These are phyloP conservation scores for Mimas tiliae DNA, from an alignment of 2,888 invertebrate genomes.

Conservation along the genomic window DNA sequence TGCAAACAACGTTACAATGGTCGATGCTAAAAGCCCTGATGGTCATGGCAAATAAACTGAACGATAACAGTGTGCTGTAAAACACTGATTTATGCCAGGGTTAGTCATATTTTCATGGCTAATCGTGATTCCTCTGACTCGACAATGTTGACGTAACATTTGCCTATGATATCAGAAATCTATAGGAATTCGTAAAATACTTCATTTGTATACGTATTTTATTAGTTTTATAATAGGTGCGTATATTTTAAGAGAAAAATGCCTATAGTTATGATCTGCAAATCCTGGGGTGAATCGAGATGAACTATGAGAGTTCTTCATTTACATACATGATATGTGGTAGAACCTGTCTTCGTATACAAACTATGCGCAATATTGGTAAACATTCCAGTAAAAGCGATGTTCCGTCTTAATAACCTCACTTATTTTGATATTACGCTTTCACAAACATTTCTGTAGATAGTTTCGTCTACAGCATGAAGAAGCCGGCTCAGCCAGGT, in stretches of 20 bases:
- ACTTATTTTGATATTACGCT: neutral
- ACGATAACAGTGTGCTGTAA: conserved; percentile 60
- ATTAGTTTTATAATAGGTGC: neutral
- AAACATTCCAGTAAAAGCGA: conserved; percentile 12
- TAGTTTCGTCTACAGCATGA: too few relatives aligned
- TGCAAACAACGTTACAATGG: conserved; percentile 6
- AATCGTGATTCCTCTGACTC: conserved; percentile 35
- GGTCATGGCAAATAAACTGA: conserved; percentile 59
- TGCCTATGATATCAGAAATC: conserved; percentile 23
- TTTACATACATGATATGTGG: conserved; percentile 5
- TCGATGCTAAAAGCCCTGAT: conserved; percentile 35
- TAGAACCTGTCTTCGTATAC: conserved; percentile 2
- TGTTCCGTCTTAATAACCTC: conserved; percentile 19
- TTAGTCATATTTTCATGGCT: conserved; percentile 56
- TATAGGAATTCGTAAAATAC: neutral
- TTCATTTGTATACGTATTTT: neutral
- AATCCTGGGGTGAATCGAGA: neutral
- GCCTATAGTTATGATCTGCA: neutral
- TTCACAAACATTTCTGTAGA: conserved; percentile 20
- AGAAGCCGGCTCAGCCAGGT: too few relatives aligned
- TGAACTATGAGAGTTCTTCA: conserved; percentile 5
- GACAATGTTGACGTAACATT: conserved; percentile 37
- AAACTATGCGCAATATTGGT: conserved; percentile 18
- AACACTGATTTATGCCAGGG: conserved; percentile 58
- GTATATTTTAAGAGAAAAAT: conserved; percentile 9